phyloP scores from a whole-genome alignment of 2,888 invertebrate species.

The Eupeodes latifasciatus region DNA sequence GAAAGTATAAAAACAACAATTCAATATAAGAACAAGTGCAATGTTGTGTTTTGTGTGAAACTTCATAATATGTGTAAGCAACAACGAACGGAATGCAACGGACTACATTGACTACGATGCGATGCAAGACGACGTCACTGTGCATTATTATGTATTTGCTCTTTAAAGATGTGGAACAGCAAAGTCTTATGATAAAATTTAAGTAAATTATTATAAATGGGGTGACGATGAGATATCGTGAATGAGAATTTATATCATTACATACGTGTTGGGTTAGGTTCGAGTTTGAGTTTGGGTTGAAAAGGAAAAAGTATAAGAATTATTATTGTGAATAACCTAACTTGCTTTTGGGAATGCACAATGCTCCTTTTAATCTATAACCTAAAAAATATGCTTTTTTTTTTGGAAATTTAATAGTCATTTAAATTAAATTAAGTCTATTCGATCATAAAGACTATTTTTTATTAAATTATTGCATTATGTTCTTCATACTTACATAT shows the following conservation, averaged over 20 bases:
- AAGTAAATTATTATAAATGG: constrained; percentile 24
- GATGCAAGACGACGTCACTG: not conserved
- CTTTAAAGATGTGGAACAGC: constrained; percentile 28
- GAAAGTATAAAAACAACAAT: not conserved
- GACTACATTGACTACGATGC: too few relatives aligned
- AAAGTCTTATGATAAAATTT: constrained; percentile 16
- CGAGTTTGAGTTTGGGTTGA: not conserved
- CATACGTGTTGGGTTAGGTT: constrained; percentile 13
- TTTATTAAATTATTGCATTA: too few relatives aligned
- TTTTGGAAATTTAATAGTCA: too few relatives aligned
- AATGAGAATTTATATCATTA: not conserved
- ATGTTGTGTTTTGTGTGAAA: not conserved
- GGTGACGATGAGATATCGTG: constrained; percentile 3
- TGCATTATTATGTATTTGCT: constrained; percentile 9
- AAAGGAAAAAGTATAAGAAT: not conserved
- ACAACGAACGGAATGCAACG: too few relatives aligned
- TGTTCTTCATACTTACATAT: too few relatives aligned
- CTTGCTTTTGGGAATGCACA: not conserved
- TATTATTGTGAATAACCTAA: not conserved
- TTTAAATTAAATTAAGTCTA: too few relatives aligned
- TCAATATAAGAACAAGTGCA: constrained; percentile 7
- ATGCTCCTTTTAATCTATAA: too few relatives aligned
- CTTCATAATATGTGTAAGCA: not conserved
- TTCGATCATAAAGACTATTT: too few relatives aligned
- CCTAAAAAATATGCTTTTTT: too few relatives aligned